These are phyloP conservation scores for Atta cephalotes DNA, from an alignment of 1,140 invertebrate genomes.

Conservation along the genomic window DNA sequence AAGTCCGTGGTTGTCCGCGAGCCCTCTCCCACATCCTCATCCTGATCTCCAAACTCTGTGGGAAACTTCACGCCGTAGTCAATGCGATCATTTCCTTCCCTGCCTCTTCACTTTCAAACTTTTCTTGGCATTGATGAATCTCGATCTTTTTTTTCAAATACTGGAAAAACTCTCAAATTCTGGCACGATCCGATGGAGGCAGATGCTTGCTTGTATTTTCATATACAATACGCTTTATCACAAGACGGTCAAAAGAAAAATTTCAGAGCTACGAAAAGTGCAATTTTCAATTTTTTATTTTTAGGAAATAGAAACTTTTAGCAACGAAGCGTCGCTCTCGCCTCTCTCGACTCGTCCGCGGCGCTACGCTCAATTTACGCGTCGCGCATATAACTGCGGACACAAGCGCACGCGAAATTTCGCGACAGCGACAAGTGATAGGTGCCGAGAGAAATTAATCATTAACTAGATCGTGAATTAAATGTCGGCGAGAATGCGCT, in stretches of 20 bases:
- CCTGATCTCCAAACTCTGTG: conserved; percentile 38
- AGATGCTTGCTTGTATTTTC: background rate
- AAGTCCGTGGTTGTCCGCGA: conserved; percentile 51
- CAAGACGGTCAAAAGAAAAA: background rate
- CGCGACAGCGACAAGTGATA: conserved; percentile 33
- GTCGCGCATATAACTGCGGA: conserved; percentile 9
- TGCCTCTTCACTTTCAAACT: conserved; percentile 41
- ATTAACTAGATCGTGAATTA: conserved; percentile 51
- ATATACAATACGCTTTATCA: background rate
- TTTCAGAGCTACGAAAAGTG: conserved; percentile 11
- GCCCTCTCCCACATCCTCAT: conserved; percentile 35
- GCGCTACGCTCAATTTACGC: conserved; percentile 33
- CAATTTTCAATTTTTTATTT: conserved; percentile 1
- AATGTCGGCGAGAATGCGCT: conserved; percentile 38
- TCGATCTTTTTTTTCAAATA: background rate
- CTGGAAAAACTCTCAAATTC: conserved; percentile 16
- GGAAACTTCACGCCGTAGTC: conserved; percentile 46
- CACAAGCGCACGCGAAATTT: conserved; percentile 19
- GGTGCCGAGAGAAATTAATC: conserved; percentile 42
- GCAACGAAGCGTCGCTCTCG: background rate
- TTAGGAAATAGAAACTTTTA: background rate
- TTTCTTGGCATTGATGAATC: background rate
- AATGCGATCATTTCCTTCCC: conserved; percentile 45
- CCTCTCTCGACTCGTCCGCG: conserved; percentile 43
- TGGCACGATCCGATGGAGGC: background rate